Evolutionary conservation across 2,113 vertebrate genomes (phyloP), one percentile per base, ranked within the genome.

Genomic region (Serilophus lunatus): DNA sequence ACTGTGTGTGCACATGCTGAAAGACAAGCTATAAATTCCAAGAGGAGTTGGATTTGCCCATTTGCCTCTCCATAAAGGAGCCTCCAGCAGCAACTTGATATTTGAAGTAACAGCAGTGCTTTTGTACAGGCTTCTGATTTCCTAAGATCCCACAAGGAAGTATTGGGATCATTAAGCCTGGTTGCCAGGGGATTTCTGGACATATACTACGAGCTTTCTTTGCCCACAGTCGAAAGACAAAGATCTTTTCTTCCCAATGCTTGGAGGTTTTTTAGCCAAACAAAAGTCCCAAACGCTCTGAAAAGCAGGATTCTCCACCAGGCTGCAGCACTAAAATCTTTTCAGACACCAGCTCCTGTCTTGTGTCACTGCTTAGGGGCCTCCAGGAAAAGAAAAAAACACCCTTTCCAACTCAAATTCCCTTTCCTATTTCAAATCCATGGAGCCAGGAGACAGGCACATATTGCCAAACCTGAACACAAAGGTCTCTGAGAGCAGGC

Each of bases 121-220:
- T 94, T 93, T 96, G 92, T 95, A 45, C 0, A 9, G 50, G 76
- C 12, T 89, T 45, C 76, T 89, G 95, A 92, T 95, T 91, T 44
- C 88, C 88, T 76, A 61, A 23, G n/a, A 90, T 90, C 87, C 92
- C 20, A 1, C 81, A 74, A 81, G 2, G 26, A 79, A 93, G 64
- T 22, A 82, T 36, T 4, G 1, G 77, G 80, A 96, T 83, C 86
- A 50, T 84, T 70, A 89, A 81, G 88, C 59, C 72, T 71, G 82
- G 90, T 96, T 97, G 96, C 93, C 88, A 96, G 76, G 96, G 95
- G 88, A 95, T 95, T 92, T 61, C 88, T 95, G 3, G 92, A 83
- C 69, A 88, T 88, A 95, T 40, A 94, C 88, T 83, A n/a, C 0
- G 1, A 95, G 94, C 95, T 93, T 91, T 93, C 95, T 95, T 71